Percentiles rank a stretch among this genome's conserved stretches.
phyloP scores from a whole-genome alignment of 92 coral and sea anemone species.

The Phenganax marumi region DNA sequence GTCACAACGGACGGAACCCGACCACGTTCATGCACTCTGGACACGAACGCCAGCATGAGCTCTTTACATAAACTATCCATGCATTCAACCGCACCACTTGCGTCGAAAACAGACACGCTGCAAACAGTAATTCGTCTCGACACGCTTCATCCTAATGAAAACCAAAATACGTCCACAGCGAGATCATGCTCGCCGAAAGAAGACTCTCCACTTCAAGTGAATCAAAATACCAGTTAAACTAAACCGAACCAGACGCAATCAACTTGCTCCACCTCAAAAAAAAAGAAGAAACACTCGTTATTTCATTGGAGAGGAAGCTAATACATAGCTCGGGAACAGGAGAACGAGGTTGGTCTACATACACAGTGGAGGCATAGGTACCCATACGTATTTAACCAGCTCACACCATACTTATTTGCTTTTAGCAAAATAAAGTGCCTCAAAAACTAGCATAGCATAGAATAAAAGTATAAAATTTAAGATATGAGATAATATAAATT shows the following conservation, averaged over 20 bases:
- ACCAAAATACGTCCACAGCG: not conserved
- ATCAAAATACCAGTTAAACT: not conserved
- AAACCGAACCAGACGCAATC: too few relatives aligned
- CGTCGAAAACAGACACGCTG: not conserved
- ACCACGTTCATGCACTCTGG: conserved; percentile 12
- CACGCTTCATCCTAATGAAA: conserved; percentile 3
- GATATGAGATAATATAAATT: too few relatives aligned
- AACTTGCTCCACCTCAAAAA: too few relatives aligned
- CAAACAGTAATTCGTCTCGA: not conserved
- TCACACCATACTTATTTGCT: too few relatives aligned
- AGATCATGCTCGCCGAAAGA: conserved; percentile 2
- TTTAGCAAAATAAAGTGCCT: too few relatives aligned
- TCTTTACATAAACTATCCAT: not conserved
- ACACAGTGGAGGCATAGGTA: too few relatives aligned
- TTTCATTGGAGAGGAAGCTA: too few relatives aligned
- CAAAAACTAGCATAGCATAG: too few relatives aligned
- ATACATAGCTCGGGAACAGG: not conserved
- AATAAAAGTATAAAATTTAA: too few relatives aligned
- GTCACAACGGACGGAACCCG: not conserved
- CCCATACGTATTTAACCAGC: not conserved
- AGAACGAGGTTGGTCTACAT: not conserved
- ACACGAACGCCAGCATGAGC: conserved; percentile 14
- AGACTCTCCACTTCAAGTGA: not conserved
- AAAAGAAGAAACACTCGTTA: too few relatives aligned
- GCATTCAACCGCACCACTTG: not conserved